Base-by-base conservation (phyloP, 1,140 invertebrate species). In the Lepidotrigona ventralis region DNA sequence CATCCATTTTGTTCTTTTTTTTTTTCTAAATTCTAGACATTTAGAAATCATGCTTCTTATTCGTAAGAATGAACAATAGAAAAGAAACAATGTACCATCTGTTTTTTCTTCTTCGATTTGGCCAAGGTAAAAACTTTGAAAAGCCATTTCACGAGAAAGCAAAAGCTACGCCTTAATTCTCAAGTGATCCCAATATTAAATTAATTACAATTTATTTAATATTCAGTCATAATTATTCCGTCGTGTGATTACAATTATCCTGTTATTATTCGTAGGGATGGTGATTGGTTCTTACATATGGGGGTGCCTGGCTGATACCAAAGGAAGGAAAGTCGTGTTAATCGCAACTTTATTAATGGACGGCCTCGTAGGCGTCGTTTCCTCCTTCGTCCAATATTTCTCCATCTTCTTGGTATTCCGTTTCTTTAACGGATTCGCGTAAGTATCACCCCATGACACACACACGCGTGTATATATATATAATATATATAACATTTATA, bases 251-350 rank as follows among this genome's bases (percentile, higher is more conserved):
- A 46, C 8, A 46, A 46, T 46, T n/a, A n/a, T 0, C n/a, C 12
- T 60, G 3, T 60, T 60, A 60, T 77, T 89, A 60, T 77, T 89
- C 85, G 8, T 87, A 97, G 97, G 98, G 85, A 98, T 98, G 97
- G 96, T 98, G 80, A 94, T 98, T 83, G 97, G 97, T 26, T 98
- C 97, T n/a, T 98, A 98, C 93, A 96, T 98, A 92, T 98, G 97
- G 97, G 97, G 97, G 56, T 97, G 96, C 85, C 94, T 98, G 88
- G 97, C 97, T 85, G 98, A 98, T 92, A 97, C 96, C 0, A 96
- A 96, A 88, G 98, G 98, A 0, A 95, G 98, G 46, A 96, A 97
- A 90, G 92, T 96, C 15, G 96, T 98, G 23, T 93, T 98, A 76
- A 96, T 98, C 64, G 96, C 96, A 23, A 97, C 97, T 0, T 95